phyloP scores from a whole-genome alignment of 2,113 vertebrate species.

The Diphyllodes magnificus region DNA sequence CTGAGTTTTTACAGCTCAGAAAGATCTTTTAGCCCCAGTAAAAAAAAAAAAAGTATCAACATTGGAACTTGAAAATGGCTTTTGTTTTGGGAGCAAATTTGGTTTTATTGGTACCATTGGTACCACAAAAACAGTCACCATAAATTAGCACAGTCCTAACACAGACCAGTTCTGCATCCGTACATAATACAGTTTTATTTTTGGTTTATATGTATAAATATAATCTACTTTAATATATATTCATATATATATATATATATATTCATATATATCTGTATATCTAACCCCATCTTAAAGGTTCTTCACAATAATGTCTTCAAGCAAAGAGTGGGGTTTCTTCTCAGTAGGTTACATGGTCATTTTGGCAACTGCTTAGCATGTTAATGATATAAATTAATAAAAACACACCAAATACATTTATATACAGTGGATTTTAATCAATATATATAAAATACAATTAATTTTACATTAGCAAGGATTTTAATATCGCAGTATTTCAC shows the following conservation, averaged over 20 bases:
- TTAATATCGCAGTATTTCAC: neutral
- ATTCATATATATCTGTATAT: fast-evolving
- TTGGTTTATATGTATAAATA: neutral
- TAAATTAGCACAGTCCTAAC: neutral
- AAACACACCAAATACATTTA: neutral
- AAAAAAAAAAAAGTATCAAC: neutral
- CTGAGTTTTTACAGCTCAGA: neutral
- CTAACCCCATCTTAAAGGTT: neutral
- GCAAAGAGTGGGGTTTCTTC: neutral
- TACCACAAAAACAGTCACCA: neutral
- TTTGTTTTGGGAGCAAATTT: neutral
- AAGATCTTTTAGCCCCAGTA: neutral
- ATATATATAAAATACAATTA: neutral
- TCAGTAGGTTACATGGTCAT: neutral
- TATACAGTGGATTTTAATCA: neutral
- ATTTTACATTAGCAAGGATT: neutral
- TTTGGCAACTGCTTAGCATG: neutral
- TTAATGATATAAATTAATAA: neutral
- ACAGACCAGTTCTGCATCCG: neutral
- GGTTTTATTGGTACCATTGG: neutral
- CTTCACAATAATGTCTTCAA: neutral
- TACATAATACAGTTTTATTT: neutral
- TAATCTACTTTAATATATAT: neutral
- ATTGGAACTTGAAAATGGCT: neutral
- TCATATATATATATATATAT: neutral